Evolutionary conservation across 2,888 invertebrate genomes (phyloP), one percentile per base, ranked within the genome.

Genomic region (Branchellion lobata): DNA sequence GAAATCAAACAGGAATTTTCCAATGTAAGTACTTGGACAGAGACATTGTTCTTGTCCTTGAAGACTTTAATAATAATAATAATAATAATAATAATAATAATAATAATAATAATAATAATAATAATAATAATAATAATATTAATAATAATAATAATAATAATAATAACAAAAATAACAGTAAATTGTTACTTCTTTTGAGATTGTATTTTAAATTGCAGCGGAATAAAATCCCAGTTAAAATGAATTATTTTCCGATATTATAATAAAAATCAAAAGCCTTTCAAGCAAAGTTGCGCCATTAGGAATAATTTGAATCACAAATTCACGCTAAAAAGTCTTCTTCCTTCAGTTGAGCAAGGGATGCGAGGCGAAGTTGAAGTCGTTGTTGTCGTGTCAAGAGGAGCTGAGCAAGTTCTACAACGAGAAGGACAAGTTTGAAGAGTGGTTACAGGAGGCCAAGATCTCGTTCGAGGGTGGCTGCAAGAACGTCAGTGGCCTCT

Each of bases 361-460:
- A 47, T 76, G 81, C 53, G 83, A 83, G 47, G 53, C 27, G 3
- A 78, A 82, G 18, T 74, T 83, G 36, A 78, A 81, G 34, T 72
- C 74, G 18, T 31, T 83, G 75, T 71, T 74, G 14, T 83, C 84
- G 36, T 85, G 85, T 18, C 75, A 82, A 14, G 86, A 86, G 31
- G 86, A 87, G 81, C 83, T 86, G 29, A 81, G 80, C 33, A 86
- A 87, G 81, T 85, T 86, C 82, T 84, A 85, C 61, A 82, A 83
- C 27, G 86, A 87, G 79, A 81, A 84, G 68, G 79, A 78, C 57
- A 86, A 85, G 81, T 86, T 86, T 80, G 83, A 84, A 24, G 81
- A 82, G 11, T 86, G 87, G 86, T 81, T 86, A 81, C 81, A 81
- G 14, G 79, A 82, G 0, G 84, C 86, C 51, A 84, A 84, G 71